Base-by-base conservation (phyloP, 2,888 invertebrate genomes). In the Cheilosia impressa region DNA sequence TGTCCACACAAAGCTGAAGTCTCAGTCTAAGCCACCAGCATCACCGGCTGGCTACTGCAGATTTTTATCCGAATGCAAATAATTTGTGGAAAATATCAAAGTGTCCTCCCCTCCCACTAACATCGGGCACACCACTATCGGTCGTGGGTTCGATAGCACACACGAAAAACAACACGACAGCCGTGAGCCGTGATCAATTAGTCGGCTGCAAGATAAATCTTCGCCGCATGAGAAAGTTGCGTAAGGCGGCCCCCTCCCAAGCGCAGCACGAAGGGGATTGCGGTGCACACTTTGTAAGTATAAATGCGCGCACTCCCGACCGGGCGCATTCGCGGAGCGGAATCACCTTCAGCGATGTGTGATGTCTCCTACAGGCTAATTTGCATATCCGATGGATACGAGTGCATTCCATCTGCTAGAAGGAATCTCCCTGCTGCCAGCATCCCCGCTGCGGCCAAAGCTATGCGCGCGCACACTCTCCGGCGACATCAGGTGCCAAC, bases 121-220 rank as follows among this genome's bases (percentile, higher is more conserved):
- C 13, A 57, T 38, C 27, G 27, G 27, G 27, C 27, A 27, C 27
- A 27, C 27, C 31, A 72, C 66, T 76, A 81, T 85, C 85, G 81
- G 85, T 85, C 81, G 85, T 85, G 85, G 85, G 85, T 81, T 85
- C 85, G 85, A 85, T 81, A 31, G 9, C 81, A 85, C 85, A 85
- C 85, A 85, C 85, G 63, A 81, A 71, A 72, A 85, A 85, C 68
- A 81, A 85, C 85, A 85, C 85, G 85, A 85, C 85, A 85, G 81
- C 81, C 72, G 81, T 85, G 81, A 80, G 81, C 85, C 68, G 85
- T 77, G 85, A 85, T 85, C 81, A 85, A 85, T 85, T 85, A 85
- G 85, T 85, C 85, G 85, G 55, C 85, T 66, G 50, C 15, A 55
- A 85, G 85, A 85, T 85, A 85, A 85, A 85, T 85, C 81, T 85